Evolutionary conservation across 2,797 vertebrate species (phyloP).

Genomic region (Pempheris klunzingeri): DNA sequence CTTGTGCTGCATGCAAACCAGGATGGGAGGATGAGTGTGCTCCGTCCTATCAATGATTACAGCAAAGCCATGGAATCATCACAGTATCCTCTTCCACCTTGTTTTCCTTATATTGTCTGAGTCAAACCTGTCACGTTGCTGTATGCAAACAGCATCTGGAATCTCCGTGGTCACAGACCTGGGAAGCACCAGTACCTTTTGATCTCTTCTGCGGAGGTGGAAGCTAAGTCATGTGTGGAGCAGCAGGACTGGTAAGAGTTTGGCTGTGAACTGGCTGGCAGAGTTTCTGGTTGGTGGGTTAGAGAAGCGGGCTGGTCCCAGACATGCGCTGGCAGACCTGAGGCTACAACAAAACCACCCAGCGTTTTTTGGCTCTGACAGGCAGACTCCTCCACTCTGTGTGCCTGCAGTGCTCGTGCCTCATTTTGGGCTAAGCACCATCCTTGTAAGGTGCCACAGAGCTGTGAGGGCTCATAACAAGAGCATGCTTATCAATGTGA

Average conservation of each 20-base stretch:
- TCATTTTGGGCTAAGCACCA: slow-evolving; percentile 16
- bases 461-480: not conserved
- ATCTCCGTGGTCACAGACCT: slow-evolving; percentile 8
- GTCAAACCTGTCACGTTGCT: slow-evolving; percentile 12
- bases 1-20: slow-evolving; percentile 73
- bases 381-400: slow-evolving; percentile 22
- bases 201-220: slow-evolving; percentile 46
- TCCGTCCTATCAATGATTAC: slow-evolving; percentile 38
- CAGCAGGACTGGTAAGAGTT: slow-evolving; percentile 62
- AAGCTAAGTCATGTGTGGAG: slow-evolving; percentile 66
- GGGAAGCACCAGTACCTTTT: slow-evolving; percentile 53
- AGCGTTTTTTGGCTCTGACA: slow-evolving; percentile 52
- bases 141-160: slow-evolving; percentile 29
- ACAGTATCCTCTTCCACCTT: not conserved
- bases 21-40: slow-evolving; percentile 52
- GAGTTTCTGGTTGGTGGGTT: slow-evolving; percentile 57
- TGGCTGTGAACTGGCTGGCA: slow-evolving; percentile 61
- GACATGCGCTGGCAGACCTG: slow-evolving; percentile 57
- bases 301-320: slow-evolving; percentile 64
- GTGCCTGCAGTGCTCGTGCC: slow-evolving; percentile 4
- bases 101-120: slow-evolving; percentile 7
- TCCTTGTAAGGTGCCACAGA: slow-evolving; percentile 36
- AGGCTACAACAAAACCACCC: slow-evolving; percentile 72
- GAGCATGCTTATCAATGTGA: not conserved
- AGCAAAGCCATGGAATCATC: slow-evolving; percentile 21